Base-by-base conservation (phyloP, 2,888 invertebrate genomes). In the Caenorhabditis zanzibari region DNA sequence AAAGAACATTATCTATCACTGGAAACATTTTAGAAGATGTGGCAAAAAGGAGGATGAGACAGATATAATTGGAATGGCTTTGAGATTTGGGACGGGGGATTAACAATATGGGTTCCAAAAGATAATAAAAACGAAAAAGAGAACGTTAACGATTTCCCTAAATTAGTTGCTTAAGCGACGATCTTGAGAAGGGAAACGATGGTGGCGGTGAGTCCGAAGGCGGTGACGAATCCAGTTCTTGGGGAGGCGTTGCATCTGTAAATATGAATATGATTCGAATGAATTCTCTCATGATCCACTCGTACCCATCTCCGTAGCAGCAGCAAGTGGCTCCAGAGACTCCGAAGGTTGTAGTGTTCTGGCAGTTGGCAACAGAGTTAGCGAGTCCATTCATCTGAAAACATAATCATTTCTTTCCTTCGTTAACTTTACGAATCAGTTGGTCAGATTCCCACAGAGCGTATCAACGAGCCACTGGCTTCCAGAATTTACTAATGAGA, bases 251-350 rank as follows among this genome's bases (percentile, higher is more conserved):
- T 83, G 61, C 80, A 84, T 71, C 81, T 81, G 81, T 54, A 81
- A 74, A 26, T 28, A 47, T 10, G 9, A 1, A 9, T 44, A 1
- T 22, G 58, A 19, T 10, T 66, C 14, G 28, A 44, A 12, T 52
- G 14, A 16, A 19, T 35, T 6, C 12, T 4, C 0, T n/a, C 22
- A 4, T 19, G 14, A 1, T 28, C 16, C 3, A 16, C 44, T 24
- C 47, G 44, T 73, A 77, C 81, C 74, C 84, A 68, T 84, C 84
- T 61, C 84, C 84, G 64, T 84, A 84, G 81, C 84, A 84, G 59
- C 84, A 84, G 69, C 84, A 84, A 22, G 81, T 77, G 19, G 61
- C 47, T 24, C 22, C 41, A 38, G 9, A 58, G 26, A 69, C 41
- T 12, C 77, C 77, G 52, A 84, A 49, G 28, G 61, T 14, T 6